Conservation (phyloP, 2,113 vertebrate species). For the Peromyscus maniculatus region DNA sequence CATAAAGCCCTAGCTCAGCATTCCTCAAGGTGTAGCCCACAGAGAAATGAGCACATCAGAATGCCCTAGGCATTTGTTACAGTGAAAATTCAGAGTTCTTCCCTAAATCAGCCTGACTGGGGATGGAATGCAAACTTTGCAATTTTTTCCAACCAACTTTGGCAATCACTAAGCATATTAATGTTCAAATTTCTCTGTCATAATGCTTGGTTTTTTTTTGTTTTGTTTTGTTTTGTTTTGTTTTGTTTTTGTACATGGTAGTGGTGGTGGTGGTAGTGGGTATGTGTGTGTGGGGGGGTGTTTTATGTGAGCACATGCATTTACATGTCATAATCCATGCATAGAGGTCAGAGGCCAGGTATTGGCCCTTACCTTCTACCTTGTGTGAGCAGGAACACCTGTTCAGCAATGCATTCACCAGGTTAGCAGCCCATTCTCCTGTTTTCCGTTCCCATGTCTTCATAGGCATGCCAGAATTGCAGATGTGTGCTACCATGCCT, state of each 20-base stretch:
- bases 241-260: not conserved
- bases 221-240: too few relatives aligned
- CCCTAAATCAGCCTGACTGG: not conserved
- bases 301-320: not conserved
- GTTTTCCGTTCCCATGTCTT: not conserved
- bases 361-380: not conserved
- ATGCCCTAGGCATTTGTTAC: not conserved
- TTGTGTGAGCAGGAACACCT: not conserved
- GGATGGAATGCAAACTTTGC: not conserved
- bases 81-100: constrained; percentile 7
- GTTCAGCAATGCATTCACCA: not conserved
- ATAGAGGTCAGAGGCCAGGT: not conserved
- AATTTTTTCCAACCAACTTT: not conserved
- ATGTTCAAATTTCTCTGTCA: not conserved
- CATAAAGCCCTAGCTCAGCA: not conserved
- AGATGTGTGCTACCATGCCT: too few relatives aligned
- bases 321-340: not conserved
- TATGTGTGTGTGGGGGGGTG: not conserved
- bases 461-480: not conserved
- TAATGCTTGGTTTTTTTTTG: not conserved
- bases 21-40: not conserved
- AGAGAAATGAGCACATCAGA: not conserved
- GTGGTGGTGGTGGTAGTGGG: not conserved
- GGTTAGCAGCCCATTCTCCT: not conserved
- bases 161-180: not conserved